Conservation (phyloP, 92 coral and sea anemone species). For the Zoanthus gigantus region DNA sequence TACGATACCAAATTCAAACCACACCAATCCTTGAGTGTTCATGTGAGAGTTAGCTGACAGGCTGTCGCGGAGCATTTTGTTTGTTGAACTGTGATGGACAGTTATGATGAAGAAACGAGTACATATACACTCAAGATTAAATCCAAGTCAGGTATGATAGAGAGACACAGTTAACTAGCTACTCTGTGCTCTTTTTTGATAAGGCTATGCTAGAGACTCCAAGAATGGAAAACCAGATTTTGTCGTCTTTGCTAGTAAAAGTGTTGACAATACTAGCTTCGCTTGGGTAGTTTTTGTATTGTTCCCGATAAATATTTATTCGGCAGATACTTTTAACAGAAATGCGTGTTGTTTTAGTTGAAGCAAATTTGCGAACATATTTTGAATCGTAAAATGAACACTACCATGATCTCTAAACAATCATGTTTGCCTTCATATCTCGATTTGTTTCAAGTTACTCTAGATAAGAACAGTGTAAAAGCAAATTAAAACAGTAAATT, state of each 20-base stretch:
- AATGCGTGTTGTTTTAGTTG: not conserved
- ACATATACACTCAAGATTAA: conserved; percentile 45
- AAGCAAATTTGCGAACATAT: not conserved
- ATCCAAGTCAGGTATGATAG: conserved; percentile 47
- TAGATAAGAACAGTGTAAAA: not conserved
- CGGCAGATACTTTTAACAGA: not conserved
- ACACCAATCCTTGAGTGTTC: not conserved
- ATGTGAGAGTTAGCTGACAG: not conserved
- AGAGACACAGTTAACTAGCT: not conserved
- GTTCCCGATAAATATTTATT: conserved; percentile 16
- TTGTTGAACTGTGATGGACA: conserved; percentile 40
- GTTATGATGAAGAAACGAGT: conserved; percentile 35
- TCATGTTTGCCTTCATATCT: not conserved
- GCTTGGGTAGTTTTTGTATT: conserved; percentile 37
- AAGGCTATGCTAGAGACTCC: not conserved
- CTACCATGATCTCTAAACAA: not conserved
- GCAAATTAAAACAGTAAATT: not conserved
- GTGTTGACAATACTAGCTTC: conserved; percentile 18
- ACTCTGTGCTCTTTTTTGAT: not conserved
- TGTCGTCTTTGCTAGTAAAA: not conserved
- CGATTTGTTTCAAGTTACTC: not conserved
- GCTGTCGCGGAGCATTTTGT: conserved; percentile 29
- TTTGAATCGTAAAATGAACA: not conserved
- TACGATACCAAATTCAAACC: not conserved
- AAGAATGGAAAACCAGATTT: conserved; percentile 43